These are phyloP conservation scores for Salarias fasciatus DNA, from an alignment of 2,797 vertebrate genomes.

Conservation along the genomic window DNA sequence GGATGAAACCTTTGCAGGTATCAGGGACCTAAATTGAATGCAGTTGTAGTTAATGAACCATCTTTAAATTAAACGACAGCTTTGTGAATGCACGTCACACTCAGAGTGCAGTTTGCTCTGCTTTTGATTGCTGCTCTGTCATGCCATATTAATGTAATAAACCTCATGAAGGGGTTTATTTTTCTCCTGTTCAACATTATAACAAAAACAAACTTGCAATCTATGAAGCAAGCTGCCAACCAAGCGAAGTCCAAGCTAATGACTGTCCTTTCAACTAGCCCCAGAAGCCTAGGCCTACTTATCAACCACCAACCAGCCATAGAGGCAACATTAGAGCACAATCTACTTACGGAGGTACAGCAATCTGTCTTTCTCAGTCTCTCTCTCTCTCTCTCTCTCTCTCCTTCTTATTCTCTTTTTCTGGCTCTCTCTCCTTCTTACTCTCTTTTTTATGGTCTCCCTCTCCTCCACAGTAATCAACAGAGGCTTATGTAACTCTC, in stretches of 20 bases:
- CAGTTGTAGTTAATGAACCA: no score
- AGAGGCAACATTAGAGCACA: conserved; percentile 77
- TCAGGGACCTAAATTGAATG: no score
- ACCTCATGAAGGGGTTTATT: conserved; percentile 44
- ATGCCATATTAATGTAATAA: conserved; percentile 43
- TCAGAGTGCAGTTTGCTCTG: neutral
- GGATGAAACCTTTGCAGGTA: no score
- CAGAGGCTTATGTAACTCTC: conserved; percentile 83
- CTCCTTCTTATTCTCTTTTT: no score
- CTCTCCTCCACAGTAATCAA: conserved; percentile 82
- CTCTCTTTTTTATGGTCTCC: conserved; percentile 53
- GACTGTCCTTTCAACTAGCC: conserved; percentile 73
- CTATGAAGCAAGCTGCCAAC: conserved; percentile 59
- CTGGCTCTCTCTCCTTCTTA: conserved; percentile 49
- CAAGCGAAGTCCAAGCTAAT: conserved; percentile 60
- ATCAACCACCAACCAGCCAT: conserved; percentile 77
- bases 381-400: no score
- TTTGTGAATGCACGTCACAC: neutral
- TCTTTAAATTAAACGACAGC: neutral
- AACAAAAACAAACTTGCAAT: conserved; percentile 59
- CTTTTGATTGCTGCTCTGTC: conserved; percentile 8
- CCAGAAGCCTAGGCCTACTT: conserved; percentile 70
- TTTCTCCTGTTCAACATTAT: conserved; percentile 42
- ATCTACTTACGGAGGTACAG: conserved; percentile 77
- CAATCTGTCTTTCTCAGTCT: conserved; percentile 67